Percentiles rank a stretch among this genome's conserved stretches.
These are phyloP conservation scores for Dicaeum eximium DNA, from an alignment of 2,113 vertebrate species.

Conservation along the genomic window DNA sequence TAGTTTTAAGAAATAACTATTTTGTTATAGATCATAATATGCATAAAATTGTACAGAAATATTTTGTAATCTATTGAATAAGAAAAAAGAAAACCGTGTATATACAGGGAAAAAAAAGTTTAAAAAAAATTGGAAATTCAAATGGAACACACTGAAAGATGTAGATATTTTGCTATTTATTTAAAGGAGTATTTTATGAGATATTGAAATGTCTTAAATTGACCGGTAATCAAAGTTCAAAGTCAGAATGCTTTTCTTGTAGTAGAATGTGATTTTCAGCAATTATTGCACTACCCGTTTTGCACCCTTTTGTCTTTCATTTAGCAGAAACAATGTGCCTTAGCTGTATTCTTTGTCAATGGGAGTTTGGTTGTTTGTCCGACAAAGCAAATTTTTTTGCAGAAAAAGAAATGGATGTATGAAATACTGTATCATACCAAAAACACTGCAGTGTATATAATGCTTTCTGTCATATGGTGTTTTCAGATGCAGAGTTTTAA, in stretches of 20 bases:
- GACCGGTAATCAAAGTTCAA: conserved; percentile 70
- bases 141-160: conserved; percentile 75
- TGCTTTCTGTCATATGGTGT: conserved; percentile 87
- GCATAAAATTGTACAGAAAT: conserved; percentile 81
- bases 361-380: conserved; percentile 77
- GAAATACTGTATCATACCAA: conserved; percentile 88
- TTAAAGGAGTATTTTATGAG: conserved; percentile 89
- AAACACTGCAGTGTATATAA: conserved; percentile 89
- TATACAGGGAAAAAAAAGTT: conserved; percentile 64
- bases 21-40: conserved; percentile 81
- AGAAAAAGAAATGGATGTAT: conserved; percentile 80
- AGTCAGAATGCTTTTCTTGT: conserved; percentile 83
- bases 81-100: conserved; percentile 69
- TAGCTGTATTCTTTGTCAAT: conserved; percentile 86
- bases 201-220: conserved; percentile 76
- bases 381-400: conserved; percentile 76
- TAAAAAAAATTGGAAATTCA: conserved; percentile 53
- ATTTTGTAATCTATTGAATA: conserved; percentile 81
- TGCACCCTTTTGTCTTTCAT: conserved; percentile 77
- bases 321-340: conserved; percentile 88
- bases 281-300: conserved; percentile 87
- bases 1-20: conserved; percentile 80
- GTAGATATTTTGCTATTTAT: conserved; percentile 94
- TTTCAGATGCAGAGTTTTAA: conserved; percentile 91
- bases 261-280: conserved; percentile 88